Conservation (phyloP, 2,113 vertebrate species). For the Rhynchomys soricoides region DNA sequence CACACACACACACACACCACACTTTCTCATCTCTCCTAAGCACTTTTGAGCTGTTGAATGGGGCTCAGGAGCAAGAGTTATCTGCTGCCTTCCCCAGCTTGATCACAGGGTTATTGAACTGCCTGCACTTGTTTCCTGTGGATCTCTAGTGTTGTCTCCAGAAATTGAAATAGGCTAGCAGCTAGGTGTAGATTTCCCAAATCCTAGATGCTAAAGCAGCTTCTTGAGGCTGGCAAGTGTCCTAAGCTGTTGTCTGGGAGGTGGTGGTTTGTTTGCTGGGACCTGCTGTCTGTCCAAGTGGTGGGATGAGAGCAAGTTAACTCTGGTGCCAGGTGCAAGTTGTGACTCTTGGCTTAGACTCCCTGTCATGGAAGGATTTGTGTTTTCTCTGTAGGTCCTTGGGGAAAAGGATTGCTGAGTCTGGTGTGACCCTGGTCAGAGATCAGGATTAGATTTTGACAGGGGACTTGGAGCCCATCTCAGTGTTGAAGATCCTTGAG, state of each 20-base stretch:
- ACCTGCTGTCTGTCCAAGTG: not conserved
- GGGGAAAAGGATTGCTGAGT: conserved; percentile 43
- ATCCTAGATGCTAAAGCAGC: conserved; percentile 43
- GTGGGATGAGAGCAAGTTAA: conserved; percentile 60
- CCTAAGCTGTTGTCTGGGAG: conserved; percentile 28
- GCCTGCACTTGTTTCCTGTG: conserved; percentile 55
- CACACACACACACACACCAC: conserved; percentile 45
- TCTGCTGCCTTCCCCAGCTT: conserved; percentile 42
- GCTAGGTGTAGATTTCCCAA: conserved; percentile 52
- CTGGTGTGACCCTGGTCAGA: conserved; percentile 19
- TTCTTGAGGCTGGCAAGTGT: conserved; percentile 39
- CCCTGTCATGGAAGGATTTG: not conserved
- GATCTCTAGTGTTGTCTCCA: conserved; percentile 17
- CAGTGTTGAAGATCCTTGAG: conserved; percentile 44
- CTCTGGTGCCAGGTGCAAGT: conserved; percentile 43
- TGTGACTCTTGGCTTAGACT: conserved; percentile 38
- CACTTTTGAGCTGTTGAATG: conserved; percentile 71
- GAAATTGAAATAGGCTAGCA: conserved; percentile 45
- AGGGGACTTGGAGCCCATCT: conserved; percentile 44
- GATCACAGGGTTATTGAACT: conserved; percentile 73
- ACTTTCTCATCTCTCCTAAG: conserved; percentile 71
- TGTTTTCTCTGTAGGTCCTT: conserved; percentile 32
- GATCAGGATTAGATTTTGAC: conserved; percentile 56
- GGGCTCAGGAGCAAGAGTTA: conserved; percentile 45
- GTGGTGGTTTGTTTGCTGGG: conserved; percentile 39